Conservation (phyloP, 2,888 invertebrate genomes). For the Drosophila robusta region DNA sequence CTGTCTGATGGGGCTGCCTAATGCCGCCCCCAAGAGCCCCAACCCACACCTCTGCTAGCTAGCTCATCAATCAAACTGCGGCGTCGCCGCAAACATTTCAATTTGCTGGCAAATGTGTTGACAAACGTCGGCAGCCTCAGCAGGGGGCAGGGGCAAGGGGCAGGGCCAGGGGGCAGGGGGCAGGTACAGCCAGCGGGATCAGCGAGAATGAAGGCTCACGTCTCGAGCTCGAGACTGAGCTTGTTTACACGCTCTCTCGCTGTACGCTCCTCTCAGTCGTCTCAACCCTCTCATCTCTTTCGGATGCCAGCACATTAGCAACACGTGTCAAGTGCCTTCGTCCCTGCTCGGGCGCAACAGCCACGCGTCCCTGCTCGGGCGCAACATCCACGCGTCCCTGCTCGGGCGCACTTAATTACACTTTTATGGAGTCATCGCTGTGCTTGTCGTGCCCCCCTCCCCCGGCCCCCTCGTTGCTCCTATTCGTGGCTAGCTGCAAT, state of each 20-base stretch:
- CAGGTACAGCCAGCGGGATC: background rate
- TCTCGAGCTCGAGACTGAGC: conserved; percentile 6
- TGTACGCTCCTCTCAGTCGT: background rate
- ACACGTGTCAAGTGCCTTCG: conserved; percentile 64
- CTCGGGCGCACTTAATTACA: conserved; percentile 66
- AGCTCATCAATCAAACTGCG: conserved; percentile 54
- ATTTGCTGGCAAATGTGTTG: conserved; percentile 72
- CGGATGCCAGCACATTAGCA: conserved; percentile 59
- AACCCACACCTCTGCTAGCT: background rate
- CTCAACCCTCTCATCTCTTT: background rate
- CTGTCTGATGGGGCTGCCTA: background rate
- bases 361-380: conserved; percentile 20
- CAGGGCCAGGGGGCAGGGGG: no score
- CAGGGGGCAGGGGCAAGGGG: background rate
- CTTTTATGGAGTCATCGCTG: conserved; percentile 65
- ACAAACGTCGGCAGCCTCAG: conserved; percentile 51
- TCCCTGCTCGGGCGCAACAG: conserved; percentile 13
- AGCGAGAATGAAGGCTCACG: no score
- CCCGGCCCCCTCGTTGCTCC: background rate
- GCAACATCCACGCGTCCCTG: conserved; percentile 21
- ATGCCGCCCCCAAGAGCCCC: background rate
- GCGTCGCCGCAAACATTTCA: conserved; percentile 65
- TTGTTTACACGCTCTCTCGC: conserved; percentile 23
- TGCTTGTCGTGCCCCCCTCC: conserved; percentile 5
- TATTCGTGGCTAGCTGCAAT: conserved; percentile 17